phyloP scores from a whole-genome alignment of 2,797 vertebrate species.

The Cossypha heuglini region DNA sequence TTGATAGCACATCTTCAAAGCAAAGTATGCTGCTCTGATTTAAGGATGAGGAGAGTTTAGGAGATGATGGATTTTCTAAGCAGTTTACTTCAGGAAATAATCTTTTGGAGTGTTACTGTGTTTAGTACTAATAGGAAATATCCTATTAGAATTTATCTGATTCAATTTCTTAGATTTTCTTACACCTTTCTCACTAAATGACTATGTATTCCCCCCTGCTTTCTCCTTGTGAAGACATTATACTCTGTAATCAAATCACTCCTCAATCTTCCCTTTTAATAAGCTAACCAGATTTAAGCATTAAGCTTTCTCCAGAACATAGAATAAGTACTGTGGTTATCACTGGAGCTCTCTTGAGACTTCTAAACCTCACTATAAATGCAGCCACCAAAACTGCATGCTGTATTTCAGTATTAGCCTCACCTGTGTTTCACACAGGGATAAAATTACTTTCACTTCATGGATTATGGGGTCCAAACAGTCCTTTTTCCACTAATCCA shows the following conservation, averaged over 20 bases:
- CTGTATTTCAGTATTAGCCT: neutral
- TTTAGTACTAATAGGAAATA: neutral
- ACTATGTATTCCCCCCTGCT: neutral
- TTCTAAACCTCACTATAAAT: constrained; percentile 1
- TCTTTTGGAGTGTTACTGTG: neutral
- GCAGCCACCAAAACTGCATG: neutral
- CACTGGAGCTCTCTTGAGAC: neutral
- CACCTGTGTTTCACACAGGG: constrained; percentile 20
- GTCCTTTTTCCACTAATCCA: neutral
- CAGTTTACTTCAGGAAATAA: constrained; percentile 7
- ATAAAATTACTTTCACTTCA: constrained; percentile 13
- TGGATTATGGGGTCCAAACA: neutral
- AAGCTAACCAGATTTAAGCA: constrained; percentile 43
- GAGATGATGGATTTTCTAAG: neutral
- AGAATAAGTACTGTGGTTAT: constrained; percentile 2
- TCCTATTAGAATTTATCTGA: neutral
- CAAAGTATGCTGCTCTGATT: neutral
- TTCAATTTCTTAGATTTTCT: neutral
- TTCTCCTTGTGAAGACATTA: neutral
- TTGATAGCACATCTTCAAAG: neutral
- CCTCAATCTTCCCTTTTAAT: constrained; percentile 20
- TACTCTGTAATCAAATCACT: constrained; percentile 40
- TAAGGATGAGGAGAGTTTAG: neutral
- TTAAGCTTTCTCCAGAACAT: constrained; percentile 41
- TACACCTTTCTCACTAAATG: neutral